These are phyloP conservation scores for Leuctra nigra DNA, from an alignment of 2,888 invertebrate species.

Conservation along the genomic window DNA sequence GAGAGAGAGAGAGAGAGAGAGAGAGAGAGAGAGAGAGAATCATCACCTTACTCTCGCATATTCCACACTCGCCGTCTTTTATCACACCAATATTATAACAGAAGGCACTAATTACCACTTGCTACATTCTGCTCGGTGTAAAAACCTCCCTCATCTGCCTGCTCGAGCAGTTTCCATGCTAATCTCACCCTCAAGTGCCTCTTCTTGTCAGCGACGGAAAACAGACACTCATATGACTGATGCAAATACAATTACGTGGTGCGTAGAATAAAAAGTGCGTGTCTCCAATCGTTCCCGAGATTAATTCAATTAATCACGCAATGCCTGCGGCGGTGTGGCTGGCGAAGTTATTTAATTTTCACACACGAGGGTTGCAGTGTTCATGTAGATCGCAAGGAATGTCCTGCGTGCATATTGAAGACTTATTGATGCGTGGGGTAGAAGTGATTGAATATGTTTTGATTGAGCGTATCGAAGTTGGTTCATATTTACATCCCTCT, in stretches of 20 bases:
- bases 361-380: no score
- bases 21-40: background rate
- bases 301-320: no score
- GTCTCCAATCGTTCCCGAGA: no score
- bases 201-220: background rate
- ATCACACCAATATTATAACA: constrained; percentile 19
- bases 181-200: background rate
- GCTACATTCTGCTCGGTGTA: constrained; percentile 8
- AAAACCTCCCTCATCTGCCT: constrained; percentile 12
- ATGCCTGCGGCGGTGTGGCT: no score
- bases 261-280: background rate
- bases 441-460: no score
- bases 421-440: no score
- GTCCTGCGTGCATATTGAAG: no score
- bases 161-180: background rate
- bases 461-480: no score
- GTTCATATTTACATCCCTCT: no score
- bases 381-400: no score
- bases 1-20: no score
- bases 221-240: background rate
- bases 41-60: constrained; percentile 1
- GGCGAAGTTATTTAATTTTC: no score
- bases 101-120: constrained; percentile 22
- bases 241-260: background rate
- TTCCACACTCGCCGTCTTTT: constrained; percentile 5